Percentiles rank a stretch among this genome's conserved stretches.
Conservation (phyloP, 1,140 invertebrate genomes). For the Brachionus calyciflorus region DNA sequence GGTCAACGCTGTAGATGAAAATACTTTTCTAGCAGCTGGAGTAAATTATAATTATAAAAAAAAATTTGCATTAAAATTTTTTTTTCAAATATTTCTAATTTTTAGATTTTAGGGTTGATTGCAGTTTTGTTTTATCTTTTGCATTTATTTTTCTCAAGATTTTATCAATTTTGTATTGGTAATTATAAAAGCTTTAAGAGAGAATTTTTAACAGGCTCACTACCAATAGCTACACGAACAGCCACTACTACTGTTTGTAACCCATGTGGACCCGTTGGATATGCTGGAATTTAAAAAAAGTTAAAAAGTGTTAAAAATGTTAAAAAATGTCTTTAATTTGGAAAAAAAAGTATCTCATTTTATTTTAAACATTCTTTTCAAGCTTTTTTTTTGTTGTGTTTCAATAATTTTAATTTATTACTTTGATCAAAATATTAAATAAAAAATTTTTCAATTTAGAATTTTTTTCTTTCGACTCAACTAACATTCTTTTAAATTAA, state of each 20-base stretch:
- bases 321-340: no score
- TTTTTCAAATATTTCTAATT: neutral
- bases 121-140: conserved; percentile 22
- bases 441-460: no score
- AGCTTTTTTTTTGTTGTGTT: no score
- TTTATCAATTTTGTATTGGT: conserved; percentile 33
- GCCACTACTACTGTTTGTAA: neutral
- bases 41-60: neutral
- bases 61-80: neutral
- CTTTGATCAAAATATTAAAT: no score
- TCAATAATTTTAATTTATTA: no score
- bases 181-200: conserved; percentile 32
- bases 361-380: no score
- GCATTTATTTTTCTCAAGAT: conserved; percentile 32
- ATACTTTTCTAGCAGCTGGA: neutral
- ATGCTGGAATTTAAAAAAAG: neutral
- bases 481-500: no score
- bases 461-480: no score
- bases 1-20: neutral
- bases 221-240: neutral
- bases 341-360: no score
- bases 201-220: conserved; percentile 10
- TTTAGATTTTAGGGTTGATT: neutral
- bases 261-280: neutral
- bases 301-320: no score